Percentiles rank a stretch among this genome's conserved stretches.
Evolutionary conservation across 1,140 invertebrate genomes (phyloP).

Genomic region (Habropoda laboriosa): DNA sequence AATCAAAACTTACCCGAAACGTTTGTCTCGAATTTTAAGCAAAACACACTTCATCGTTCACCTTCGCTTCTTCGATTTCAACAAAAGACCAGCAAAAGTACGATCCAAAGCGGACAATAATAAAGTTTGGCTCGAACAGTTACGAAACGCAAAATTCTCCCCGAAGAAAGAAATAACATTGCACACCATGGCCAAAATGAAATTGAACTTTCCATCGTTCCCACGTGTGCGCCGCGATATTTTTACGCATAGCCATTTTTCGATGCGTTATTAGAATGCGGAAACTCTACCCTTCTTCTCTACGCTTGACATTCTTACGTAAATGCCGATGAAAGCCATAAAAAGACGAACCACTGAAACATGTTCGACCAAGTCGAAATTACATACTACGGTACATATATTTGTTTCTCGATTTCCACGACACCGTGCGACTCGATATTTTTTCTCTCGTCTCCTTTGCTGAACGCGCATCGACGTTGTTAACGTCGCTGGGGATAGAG

Average conservation of each 20-base stretch:
- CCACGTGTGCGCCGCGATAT: neutral
- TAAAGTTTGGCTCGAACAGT: no score
- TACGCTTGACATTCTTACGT: neutral
- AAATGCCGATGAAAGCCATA: neutral
- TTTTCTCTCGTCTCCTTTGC: slow-evolving; percentile 1
- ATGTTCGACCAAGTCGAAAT: neutral
- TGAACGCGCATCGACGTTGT: slow-evolving; percentile 5
- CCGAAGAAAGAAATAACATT: no score
- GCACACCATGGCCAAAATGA: no score
- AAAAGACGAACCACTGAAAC: neutral
- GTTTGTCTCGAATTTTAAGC: no score
- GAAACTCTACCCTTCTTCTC: slow-evolving; percentile 3
- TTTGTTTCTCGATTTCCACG: neutral
- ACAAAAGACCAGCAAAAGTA: no score
- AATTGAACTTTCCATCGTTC: slow-evolving; percentile 9
- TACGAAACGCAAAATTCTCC: no score
- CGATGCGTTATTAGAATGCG: slow-evolving; percentile 22
- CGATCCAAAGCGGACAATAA: no score
- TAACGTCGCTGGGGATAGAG: slow-evolving; percentile 2
- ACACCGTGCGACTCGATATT: neutral
- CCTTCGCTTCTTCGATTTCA: no score
- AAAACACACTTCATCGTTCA: no score
- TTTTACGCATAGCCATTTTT: slow-evolving; percentile 1
- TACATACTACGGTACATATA: neutral
- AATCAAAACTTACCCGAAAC: no score